Base-by-base conservation (phyloP, 2,113 vertebrate genomes). In the Loxodonta africana region DNA sequence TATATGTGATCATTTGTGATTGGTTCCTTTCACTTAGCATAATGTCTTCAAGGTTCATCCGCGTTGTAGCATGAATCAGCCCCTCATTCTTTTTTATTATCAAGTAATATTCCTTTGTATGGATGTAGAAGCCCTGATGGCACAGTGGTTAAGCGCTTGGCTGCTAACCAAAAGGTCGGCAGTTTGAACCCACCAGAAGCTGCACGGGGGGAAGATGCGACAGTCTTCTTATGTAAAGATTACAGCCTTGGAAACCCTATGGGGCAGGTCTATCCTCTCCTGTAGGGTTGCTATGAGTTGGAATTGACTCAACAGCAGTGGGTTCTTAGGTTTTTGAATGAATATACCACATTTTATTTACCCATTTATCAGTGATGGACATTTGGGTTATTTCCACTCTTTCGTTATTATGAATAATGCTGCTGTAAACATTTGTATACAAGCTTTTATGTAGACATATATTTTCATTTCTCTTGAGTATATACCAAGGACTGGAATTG, bases 41-140 rank as follows among this genome's bases (percentile, higher is more conserved):
- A 57, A 60, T 80, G 37, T 76, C 95, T 88, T 88, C 21, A 44
- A 90, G 57, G 2, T 63, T 93, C 20, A 77, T 62, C 48, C 25
- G 37, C 76, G 23, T 44, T 83, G 57, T 81, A 81, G 12, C 41
- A 82, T 33, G 8, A 30, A 28, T 92, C 18, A 69, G 53, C 23
- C 37, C 20, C 91, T 81, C 26, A 44, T 92, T 57, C 53, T 57
- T 57, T 81, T 94, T 81, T 73, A 74, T 37, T 77, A 11, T 8
- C 14, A 53, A 88, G 65, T 81, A 80, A 73, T 88, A 93, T 83
- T 90, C 28, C 37, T 51, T 30, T 90, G 41, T 83, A 63, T 69
- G 28, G 53, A 17, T 17, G 12, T 57, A 57, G 15, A 14, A 57
- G 53, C 53, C 53, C 53, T 57, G 53, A 14, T 57, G 53, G 53